phyloP scores from a whole-genome alignment of 2,888 invertebrate species.

The Beris chalybata region DNA sequence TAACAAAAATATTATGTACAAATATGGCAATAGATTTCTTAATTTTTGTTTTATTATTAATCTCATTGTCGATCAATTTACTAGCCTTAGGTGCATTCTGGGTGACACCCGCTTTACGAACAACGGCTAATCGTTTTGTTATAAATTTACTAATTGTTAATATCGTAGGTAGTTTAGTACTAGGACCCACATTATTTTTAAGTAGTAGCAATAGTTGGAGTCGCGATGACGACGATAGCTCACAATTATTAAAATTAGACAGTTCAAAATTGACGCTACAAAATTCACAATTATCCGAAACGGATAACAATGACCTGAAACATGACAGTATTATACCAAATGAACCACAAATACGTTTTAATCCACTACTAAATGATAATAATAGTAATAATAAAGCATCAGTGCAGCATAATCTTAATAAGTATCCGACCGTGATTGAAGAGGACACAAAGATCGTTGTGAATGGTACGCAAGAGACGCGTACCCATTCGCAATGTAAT shows the following conservation, averaged over 20 bases:
- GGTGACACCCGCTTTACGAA: conserved; percentile 56
- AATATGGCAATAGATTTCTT: conserved; percentile 57
- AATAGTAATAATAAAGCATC: not conserved
- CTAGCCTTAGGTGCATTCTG: conserved; percentile 57
- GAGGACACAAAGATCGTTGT: conserved; percentile 18
- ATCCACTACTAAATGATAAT: not conserved
- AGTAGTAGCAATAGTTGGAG: conserved; percentile 16
- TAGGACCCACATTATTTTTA: conserved; percentile 53
- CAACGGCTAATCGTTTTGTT: conserved; percentile 57
- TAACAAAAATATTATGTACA: conserved; percentile 43
- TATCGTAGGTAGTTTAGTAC: conserved; percentile 52
- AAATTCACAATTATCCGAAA: not conserved
- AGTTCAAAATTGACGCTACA: not conserved
- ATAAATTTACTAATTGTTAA: conserved; percentile 56
- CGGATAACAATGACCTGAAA: conserved; percentile 1
- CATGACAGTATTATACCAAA: conserved; percentile 24
- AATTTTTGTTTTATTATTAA: conserved; percentile 54
- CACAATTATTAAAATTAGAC: not conserved
- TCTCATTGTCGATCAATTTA: conserved; percentile 55
- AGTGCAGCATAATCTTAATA: not conserved
- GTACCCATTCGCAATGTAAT: conserved; percentile 23
- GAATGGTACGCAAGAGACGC: conserved; percentile 23
- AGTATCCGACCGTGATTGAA: conserved; percentile 16
- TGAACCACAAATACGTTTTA: conserved; percentile 1
- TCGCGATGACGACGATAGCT: conserved; percentile 39